Evolutionary conservation across 2,888 invertebrate genomes (phyloP).

Genomic region (Eristalis arbustorum): DNA sequence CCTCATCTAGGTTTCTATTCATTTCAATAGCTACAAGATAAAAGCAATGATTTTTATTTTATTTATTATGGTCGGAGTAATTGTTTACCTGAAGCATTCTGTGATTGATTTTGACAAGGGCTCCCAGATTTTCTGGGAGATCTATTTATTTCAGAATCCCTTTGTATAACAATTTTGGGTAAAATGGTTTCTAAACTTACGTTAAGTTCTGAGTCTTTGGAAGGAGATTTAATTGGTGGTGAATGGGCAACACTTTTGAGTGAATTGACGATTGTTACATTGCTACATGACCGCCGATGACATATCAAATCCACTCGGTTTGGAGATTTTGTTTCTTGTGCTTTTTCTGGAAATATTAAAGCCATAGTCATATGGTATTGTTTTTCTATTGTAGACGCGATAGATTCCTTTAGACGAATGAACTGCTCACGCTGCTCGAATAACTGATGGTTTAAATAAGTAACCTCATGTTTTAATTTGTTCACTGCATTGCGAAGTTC

Average conservation of each 20-base stretch:
- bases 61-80: neutral
- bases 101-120: neutral
- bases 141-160: neutral
- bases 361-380: slow-evolving; percentile 41
- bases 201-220: slow-evolving; percentile 8
- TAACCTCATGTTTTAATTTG: slow-evolving; percentile 50
- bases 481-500: slow-evolving; percentile 51
- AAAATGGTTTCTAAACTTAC: neutral
- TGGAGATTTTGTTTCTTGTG: neutral
- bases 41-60: neutral
- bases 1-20: neutral
- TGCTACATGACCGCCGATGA: slow-evolving; percentile 41
- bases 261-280: slow-evolving; percentile 17
- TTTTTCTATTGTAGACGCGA: slow-evolving; percentile 30
- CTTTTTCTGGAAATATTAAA: slow-evolving; percentile 37
- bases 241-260: slow-evolving; percentile 17
- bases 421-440: slow-evolving; percentile 55
- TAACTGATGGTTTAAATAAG: slow-evolving; percentile 32
- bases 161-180: slow-evolving; percentile 18
- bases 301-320: slow-evolving; percentile 3
- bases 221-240: slow-evolving; percentile 11
- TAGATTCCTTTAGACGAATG: slow-evolving; percentile 20
- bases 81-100: slow-evolving; percentile 1
- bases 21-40: slow-evolving; percentile 17
- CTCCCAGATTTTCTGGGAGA: slow-evolving; percentile 12